Conservation (phyloP, 2,888 invertebrate species). For the Trisateles emortualis region DNA sequence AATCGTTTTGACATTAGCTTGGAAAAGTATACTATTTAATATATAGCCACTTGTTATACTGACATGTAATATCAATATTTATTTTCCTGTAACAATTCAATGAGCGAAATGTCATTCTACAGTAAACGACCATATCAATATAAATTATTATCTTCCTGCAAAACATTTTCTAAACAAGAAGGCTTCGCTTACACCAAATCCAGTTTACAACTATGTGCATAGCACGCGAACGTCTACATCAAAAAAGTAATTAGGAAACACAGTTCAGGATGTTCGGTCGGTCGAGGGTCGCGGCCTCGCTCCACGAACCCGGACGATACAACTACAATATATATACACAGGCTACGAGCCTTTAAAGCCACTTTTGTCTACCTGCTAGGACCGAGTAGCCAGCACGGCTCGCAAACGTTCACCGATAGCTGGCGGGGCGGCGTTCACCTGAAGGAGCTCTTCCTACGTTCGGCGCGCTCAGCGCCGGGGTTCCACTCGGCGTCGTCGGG, state of each 20-base stretch:
- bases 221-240: constrained; percentile 4
- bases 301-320: background rate
- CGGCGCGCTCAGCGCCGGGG: constrained; percentile 70
- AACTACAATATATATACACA: constrained; percentile 31
- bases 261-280: background rate
- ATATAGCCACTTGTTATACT: too few species aligned
- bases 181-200: constrained; percentile 27
- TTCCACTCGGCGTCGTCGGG: constrained; percentile 96
- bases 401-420: background rate
- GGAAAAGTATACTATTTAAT: too few species aligned
- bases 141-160: constrained; percentile 13
- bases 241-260: constrained; percentile 15
- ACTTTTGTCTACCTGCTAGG: constrained; percentile 21
- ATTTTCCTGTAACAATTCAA: constrained; percentile 9
- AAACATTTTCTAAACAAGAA: constrained; percentile 11
- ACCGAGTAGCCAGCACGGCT: constrained; percentile 9
- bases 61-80: background rate
- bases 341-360: constrained; percentile 42
- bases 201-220: background rate
- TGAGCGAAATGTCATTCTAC: constrained; percentile 3
- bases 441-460: constrained; percentile 63
- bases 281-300: background rate
- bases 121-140: constrained; percentile 11
- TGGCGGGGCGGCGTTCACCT: too few species aligned
- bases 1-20: too few species aligned